Percentiles rank a stretch among this genome's conserved stretches.
These are phyloP conservation scores for Pinna nobilis DNA, from an alignment of 1,140 invertebrate species.

Conservation along the genomic window DNA sequence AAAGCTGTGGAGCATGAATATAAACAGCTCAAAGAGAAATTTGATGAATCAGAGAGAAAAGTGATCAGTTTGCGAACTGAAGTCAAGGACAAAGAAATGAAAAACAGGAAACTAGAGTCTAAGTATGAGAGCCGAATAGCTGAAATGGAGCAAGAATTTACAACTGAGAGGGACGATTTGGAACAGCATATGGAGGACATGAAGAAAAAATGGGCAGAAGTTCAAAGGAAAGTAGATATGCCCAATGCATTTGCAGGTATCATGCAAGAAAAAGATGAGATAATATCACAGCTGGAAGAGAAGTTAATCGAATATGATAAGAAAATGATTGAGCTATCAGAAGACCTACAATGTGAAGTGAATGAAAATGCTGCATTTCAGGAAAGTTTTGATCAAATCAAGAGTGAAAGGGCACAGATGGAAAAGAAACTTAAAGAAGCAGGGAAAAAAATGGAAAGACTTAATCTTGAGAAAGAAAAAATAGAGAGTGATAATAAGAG, in stretches of 20 bases:
- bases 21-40: constrained; percentile 60
- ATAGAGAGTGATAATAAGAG: constrained; percentile 58
- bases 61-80: constrained; percentile 45
- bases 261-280: constrained; percentile 66
- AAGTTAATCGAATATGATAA: constrained; percentile 69
- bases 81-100: constrained; percentile 61
- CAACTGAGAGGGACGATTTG: constrained; percentile 63
- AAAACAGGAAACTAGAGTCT: constrained; percentile 56
- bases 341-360: constrained; percentile 64
- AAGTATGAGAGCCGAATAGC: constrained; percentile 59
- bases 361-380: constrained; percentile 58
- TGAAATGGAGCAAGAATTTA: constrained; percentile 63
- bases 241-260: constrained; percentile 62
- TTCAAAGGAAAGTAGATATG: constrained; percentile 55
- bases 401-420: constrained; percentile 55
- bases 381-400: constrained; percentile 50
- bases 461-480: constrained; percentile 50
- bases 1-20: constrained; percentile 66
- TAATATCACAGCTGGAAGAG: constrained; percentile 69
- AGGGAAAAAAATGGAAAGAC: constrained; percentile 53
- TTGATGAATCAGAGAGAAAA: constrained; percentile 63
- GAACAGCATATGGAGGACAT: constrained; percentile 66
- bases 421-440: constrained; percentile 55
- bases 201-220: constrained; percentile 56
- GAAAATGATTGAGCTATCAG: constrained; percentile 63